Evolutionary conservation across 2,797 vertebrate species (phyloP).

Genomic region (Girardinus metallicus): DNA sequence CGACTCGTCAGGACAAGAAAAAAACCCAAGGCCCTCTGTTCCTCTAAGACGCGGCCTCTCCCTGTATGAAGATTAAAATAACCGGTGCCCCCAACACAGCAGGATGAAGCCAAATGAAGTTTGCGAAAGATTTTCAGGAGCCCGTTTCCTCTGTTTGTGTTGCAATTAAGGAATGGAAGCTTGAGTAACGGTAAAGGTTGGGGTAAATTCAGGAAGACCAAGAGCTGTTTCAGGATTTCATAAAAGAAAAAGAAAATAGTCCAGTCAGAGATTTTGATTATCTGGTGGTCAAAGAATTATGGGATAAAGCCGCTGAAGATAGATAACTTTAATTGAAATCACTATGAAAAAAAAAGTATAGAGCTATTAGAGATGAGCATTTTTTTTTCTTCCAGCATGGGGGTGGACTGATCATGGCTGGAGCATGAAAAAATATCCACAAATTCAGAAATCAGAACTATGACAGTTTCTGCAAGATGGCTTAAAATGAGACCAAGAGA

Average conservation of each 20-base stretch:
- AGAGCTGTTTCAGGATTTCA: not conserved
- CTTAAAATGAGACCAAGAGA: not conserved
- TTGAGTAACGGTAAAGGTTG: not conserved
- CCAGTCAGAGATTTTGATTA: not conserved
- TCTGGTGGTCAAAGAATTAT: not conserved
- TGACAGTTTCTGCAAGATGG: not conserved
- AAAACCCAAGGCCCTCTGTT: not conserved
- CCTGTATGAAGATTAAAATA: constrained; percentile 15
- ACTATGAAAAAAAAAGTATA: no score
- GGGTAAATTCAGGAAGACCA: not conserved
- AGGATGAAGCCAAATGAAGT: constrained; percentile 8
- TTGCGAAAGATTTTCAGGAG: constrained; percentile 7
- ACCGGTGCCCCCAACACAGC: not conserved
- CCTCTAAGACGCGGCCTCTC: not conserved
- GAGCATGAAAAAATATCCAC: not conserved
- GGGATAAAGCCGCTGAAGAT: not conserved
- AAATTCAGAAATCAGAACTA: not conserved
- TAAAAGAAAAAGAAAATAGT: not conserved
- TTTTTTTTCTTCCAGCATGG: not conserved
- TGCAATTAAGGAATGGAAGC: constrained; percentile 9
- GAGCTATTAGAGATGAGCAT: not conserved
- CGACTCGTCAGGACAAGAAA: not conserved
- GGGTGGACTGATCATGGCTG: not conserved
- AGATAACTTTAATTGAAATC: not conserved
- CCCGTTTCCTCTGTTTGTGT: constrained; percentile 19